Conservation (phyloP, 2,797 vertebrate genomes). For the Ataeniobius toweri region DNA sequence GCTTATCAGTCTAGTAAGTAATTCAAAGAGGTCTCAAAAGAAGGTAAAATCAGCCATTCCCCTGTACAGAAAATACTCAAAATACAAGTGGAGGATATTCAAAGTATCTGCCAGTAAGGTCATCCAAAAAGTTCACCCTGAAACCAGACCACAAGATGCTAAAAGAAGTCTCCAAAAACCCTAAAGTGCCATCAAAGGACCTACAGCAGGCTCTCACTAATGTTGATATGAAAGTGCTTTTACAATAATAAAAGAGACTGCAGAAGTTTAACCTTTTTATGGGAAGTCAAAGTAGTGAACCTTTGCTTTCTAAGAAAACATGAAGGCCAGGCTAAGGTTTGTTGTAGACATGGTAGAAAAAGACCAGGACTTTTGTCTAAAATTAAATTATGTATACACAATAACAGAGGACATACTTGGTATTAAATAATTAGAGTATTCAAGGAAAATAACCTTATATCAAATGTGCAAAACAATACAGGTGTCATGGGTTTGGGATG, state of each 20-base stretch:
- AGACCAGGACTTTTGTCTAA: not conserved
- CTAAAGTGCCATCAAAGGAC: not conserved
- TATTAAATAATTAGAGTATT: not conserved
- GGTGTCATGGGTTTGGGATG: too few species aligned
- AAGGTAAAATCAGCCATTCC: too few species aligned
- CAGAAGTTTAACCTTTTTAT: not conserved
- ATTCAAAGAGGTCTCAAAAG: too few species aligned
- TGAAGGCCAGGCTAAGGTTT: conserved; percentile 2
- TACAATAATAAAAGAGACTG: not conserved
- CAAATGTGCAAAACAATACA: not conserved
- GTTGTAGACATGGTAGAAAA: not conserved
- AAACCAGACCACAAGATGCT: not conserved
- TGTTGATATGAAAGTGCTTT: not conserved
- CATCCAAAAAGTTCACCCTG: not conserved
- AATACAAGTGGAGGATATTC: too few species aligned
- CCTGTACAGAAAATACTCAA: too few species aligned
- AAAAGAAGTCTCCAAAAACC: not conserved
- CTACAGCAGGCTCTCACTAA: not conserved
- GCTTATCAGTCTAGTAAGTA: too few species aligned
- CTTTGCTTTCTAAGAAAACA: not conserved
- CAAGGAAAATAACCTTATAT: not conserved
- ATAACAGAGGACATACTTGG: not conserved
- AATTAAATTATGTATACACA: not conserved
- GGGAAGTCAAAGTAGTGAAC: not conserved
- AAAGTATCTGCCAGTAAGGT: too few species aligned